Evolutionary conservation across 2,113 vertebrate species (phyloP).

Genomic region (Synodontis membranacea): DNA sequence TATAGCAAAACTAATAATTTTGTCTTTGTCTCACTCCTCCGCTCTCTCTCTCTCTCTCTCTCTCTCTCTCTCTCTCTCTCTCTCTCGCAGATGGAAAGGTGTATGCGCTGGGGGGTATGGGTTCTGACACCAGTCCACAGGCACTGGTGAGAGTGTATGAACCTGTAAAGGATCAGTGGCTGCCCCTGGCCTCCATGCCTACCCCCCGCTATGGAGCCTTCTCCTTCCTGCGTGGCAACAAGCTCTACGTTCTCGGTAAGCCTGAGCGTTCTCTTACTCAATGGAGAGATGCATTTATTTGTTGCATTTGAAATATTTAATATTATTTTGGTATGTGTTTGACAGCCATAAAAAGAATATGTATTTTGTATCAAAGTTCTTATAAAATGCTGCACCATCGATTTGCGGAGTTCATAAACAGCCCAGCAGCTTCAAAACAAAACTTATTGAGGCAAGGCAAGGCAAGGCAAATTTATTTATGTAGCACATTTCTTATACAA

Average conservation of each 20-base stretch:
- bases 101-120: conserved; percentile 93
- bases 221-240: conserved; percentile 85
- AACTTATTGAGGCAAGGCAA: too few relatives aligned
- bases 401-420: background rate
- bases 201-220: conserved; percentile 93
- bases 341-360: background rate
- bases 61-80: conserved; percentile 49
- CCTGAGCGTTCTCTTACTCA: background rate
- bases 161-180: conserved; percentile 86
- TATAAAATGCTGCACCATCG: too few relatives aligned
- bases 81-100: conserved; percentile 83
- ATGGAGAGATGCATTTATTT: background rate
- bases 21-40: background rate
- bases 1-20: conserved; percentile 12
- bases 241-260: conserved; percentile 88
- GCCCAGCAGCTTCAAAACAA: background rate
- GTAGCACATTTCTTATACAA: too few relatives aligned
- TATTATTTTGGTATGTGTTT: background rate
- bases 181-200: conserved; percentile 87
- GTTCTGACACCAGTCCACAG: conserved; percentile 87
- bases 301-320: background rate
- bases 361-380: background rate
- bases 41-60: background rate
- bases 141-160: conserved; percentile 90
- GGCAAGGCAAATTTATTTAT: too few relatives aligned